Evolutionary conservation across 2,797 vertebrate genomes (phyloP).

Genomic region (Lutjanus argentimaculatus): DNA sequence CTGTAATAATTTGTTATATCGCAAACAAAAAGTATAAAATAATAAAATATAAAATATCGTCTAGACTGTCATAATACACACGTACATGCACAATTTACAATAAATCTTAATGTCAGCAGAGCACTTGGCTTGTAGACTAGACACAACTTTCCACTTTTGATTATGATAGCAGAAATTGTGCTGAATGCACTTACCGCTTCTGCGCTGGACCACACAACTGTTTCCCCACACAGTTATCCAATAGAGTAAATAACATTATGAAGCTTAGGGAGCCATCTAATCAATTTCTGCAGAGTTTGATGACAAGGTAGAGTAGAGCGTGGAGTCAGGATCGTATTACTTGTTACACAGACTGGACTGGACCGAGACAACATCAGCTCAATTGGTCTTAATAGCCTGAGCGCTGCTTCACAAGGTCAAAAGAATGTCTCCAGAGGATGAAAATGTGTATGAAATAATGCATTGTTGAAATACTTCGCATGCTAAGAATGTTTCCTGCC

Average conservation of each 20-base stretch:
- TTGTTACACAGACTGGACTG: constrained; percentile 52
- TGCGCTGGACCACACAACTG: constrained; percentile 63
- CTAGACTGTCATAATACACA: constrained; percentile 19
- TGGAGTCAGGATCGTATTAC: constrained; percentile 78
- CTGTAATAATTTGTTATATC: background rate
- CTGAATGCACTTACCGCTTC: constrained; percentile 80
- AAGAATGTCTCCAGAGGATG: constrained; percentile 1
- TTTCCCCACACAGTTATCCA: constrained; percentile 78
- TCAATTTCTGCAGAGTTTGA: constrained; percentile 81
- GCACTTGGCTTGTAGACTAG: constrained; percentile 53
- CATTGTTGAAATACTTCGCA: background rate
- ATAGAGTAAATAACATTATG: constrained; percentile 83
- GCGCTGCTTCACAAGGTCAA: constrained; percentile 58
- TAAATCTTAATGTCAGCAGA: constrained; percentile 54
- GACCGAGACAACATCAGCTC: constrained; percentile 58
- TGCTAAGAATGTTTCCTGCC: background rate
- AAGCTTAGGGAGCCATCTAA: constrained; percentile 80
- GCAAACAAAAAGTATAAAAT: background rate
- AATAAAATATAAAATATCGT: background rate
- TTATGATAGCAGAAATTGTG: constrained; percentile 83
- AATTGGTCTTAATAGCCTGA: constrained; percentile 60
- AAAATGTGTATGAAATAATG: background rate
- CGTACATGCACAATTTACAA: constrained; percentile 19
- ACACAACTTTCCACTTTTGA: constrained; percentile 79
- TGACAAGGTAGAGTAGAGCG: constrained; percentile 75